A percentile compares a stretch with the other conserved stretches of the same genome.
Evolutionary conservation across 2,113 vertebrate species (phyloP).

Genomic region (Salminus brasiliensis): DNA sequence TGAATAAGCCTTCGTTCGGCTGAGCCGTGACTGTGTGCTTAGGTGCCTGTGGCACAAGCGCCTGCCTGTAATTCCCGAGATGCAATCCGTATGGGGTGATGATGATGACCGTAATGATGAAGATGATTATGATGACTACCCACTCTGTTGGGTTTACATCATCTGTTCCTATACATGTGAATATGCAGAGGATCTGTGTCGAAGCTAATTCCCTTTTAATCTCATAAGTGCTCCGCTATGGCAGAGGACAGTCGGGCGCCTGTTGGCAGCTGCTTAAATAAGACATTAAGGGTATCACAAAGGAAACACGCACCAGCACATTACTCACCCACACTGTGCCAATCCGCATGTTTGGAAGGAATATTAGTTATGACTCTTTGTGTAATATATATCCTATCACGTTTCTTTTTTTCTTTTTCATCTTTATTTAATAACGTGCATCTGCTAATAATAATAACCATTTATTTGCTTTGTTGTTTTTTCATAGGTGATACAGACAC

Average conservation of each 20-base stretch:
- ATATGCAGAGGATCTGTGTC: slow-evolving; percentile 59
- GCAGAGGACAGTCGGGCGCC: slow-evolving; percentile 57
- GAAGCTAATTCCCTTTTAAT: slow-evolving; percentile 78
- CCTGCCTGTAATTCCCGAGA: slow-evolving; percentile 53
- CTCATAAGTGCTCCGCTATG: slow-evolving; percentile 67
- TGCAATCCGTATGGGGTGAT: slow-evolving; percentile 55
- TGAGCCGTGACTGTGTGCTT: slow-evolving; percentile 46
- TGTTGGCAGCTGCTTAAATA: slow-evolving; percentile 60
- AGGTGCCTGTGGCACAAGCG: slow-evolving; percentile 40
- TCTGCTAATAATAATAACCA: too few relatives aligned
- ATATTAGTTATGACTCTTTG: not conserved
- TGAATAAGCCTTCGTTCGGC: slow-evolving; percentile 46
- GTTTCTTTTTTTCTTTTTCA: too few relatives aligned
- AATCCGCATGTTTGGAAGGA: not conserved
- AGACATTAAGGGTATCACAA: slow-evolving; percentile 38
- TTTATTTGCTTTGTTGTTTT: too few relatives aligned
- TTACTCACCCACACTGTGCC: not conserved
- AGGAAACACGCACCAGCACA: not conserved
- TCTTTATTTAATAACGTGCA: too few relatives aligned
- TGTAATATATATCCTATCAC: too few relatives aligned
- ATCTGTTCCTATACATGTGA: slow-evolving; percentile 53
- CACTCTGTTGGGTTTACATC: slow-evolving; percentile 41
- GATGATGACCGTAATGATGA: slow-evolving; percentile 55
- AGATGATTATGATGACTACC: slow-evolving; percentile 55
- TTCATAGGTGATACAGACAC: too few relatives aligned